phyloP scores from a whole-genome alignment of 2,797 vertebrate species.

The Adrianichthys oophorus region DNA sequence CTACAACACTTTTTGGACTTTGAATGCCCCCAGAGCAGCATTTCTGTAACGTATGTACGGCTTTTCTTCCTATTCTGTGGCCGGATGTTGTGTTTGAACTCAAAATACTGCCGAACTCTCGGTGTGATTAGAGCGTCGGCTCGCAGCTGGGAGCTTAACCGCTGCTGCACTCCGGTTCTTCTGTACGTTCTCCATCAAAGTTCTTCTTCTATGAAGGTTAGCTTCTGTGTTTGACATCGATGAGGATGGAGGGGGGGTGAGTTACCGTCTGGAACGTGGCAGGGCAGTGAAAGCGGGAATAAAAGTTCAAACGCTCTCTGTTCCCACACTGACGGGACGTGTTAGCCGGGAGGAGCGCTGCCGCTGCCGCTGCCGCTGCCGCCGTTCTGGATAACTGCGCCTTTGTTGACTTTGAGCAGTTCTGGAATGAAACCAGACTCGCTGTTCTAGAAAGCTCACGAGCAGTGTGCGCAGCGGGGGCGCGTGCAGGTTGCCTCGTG shows the following conservation, averaged over 20 bases:
- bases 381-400: neutral
- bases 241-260: too few species aligned
- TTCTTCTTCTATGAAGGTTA: too few species aligned
- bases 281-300: too few species aligned
- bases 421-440: conserved; percentile 52
- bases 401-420: conserved; percentile 27
- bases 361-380: neutral
- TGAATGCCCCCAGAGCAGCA: conserved; percentile 47
- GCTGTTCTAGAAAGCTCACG: conserved; percentile 65
- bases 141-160: too few species aligned
- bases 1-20: conserved; percentile 44
- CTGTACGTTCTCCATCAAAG: too few species aligned
- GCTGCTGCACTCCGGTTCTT: too few species aligned
- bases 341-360: too few species aligned
- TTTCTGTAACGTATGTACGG: conserved; percentile 60
- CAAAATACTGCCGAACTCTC: neutral
- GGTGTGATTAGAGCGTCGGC: too few species aligned
- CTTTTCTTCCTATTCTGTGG: neutral
- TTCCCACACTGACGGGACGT: too few species aligned
- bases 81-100: neutral
- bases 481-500: conserved; percentile 38
- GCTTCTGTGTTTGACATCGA: too few species aligned
- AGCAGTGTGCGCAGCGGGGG: conserved; percentile 15
- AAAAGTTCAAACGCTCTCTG: too few species aligned
- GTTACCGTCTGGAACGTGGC: too few species aligned